A percentile compares a stretch with the other conserved stretches of the same genome.
These are phyloP conservation scores for Tyrophagus putrescentiae DNA, from an alignment of 1,140 invertebrate genomes.

Conservation along the genomic window DNA sequence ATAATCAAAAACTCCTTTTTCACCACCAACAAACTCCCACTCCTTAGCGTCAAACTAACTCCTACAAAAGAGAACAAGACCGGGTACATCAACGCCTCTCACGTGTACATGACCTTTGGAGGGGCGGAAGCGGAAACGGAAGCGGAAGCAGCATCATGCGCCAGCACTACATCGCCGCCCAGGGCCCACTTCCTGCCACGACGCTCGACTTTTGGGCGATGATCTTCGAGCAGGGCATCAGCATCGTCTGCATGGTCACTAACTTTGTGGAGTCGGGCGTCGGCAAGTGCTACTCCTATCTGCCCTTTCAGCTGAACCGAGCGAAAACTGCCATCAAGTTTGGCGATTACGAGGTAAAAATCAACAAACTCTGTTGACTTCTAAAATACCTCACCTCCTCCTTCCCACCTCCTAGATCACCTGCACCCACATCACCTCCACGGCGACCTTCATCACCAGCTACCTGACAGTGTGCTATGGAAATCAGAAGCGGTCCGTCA, in stretches of 20 bases:
- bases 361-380: conserved; percentile 48
- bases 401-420: conserved; percentile 6
- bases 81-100: conserved; percentile 79
- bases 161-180: conserved; percentile 40
- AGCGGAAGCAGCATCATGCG: too few relatives aligned
- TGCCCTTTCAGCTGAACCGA: conserved; percentile 71
- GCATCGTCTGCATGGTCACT: conserved; percentile 67
- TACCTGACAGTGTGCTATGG: conserved; percentile 29
- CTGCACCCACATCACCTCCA: conserved; percentile 1
- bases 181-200: conserved; percentile 78
- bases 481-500: conserved; percentile 54
- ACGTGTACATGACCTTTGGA: conserved; percentile 49
- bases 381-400: neutral
- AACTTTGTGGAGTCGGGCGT: conserved; percentile 63
- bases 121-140: too few relatives aligned
- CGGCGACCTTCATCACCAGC: conserved; percentile 20
- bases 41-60: conserved; percentile 48
- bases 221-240: conserved; percentile 81
- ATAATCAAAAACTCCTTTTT: neutral
- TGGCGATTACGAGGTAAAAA: conserved; percentile 66
- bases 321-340: conserved; percentile 64
- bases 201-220: conserved; percentile 89
- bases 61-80: conserved; percentile 59
- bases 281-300: conserved; percentile 86
- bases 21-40: neutral